A percentile compares a stretch with the other conserved stretches of the same genome.
Conservation (phyloP, 1,140 invertebrate species). For the Polypedilum pembai region DNA sequence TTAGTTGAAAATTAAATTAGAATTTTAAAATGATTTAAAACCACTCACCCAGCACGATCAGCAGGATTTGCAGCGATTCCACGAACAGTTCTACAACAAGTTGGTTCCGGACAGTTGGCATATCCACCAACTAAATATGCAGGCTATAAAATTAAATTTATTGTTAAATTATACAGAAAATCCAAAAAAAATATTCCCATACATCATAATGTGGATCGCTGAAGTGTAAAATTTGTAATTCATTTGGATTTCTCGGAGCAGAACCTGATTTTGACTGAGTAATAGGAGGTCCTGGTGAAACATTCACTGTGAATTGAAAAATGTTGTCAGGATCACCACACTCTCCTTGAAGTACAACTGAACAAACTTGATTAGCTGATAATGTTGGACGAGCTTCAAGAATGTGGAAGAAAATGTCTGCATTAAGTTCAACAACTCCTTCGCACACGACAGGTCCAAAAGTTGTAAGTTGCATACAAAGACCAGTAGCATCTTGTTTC, state of each 20-base stretch:
- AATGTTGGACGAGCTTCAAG: background rate
- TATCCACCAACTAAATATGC: constrained; percentile 57
- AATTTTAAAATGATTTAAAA: no score
- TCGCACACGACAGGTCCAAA: background rate
- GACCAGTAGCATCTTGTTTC: background rate
- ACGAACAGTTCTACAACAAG: constrained; percentile 66
- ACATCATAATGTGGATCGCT: constrained; percentile 77
- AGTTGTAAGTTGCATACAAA: background rate
- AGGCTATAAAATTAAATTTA: background rate
- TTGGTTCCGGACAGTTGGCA: constrained; percentile 62
- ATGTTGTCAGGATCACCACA: background rate
- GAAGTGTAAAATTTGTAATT: constrained; percentile 59
- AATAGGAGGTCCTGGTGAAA: background rate
- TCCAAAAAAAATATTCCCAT: constrained; percentile 31
- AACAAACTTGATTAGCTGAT: background rate
- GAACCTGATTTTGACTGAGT: constrained; percentile 18
- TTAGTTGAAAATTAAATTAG: no score
- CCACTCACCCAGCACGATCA: constrained; percentile 50
- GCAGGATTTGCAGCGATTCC: constrained; percentile 34
- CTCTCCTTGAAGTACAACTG: constrained; percentile 25
- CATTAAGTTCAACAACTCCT: background rate
- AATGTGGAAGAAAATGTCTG: constrained; percentile 9
- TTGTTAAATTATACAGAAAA: no score
- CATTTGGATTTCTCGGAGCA: constrained; percentile 29
- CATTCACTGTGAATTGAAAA: background rate